These are phyloP conservation scores for Spea hammondii DNA, from an alignment of 2,797 vertebrate genomes.

Conservation along the genomic window DNA sequence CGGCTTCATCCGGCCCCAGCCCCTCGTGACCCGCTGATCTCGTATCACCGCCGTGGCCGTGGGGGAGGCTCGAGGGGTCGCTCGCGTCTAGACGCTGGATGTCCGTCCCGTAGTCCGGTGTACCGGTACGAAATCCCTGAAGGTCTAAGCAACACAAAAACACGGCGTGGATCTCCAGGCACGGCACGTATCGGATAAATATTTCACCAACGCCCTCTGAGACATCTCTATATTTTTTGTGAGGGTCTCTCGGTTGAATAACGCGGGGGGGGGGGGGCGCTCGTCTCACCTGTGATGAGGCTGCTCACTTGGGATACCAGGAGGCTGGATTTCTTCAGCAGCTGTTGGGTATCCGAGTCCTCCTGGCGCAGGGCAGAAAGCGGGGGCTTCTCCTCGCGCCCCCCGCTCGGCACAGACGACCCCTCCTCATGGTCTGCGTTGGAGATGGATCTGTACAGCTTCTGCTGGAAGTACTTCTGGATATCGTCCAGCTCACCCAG, in stretches of 20 bases:
- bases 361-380: neutral
- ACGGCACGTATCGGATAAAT: too few species aligned
- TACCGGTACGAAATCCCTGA: slow-evolving; percentile 57
- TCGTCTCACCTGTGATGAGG: slow-evolving; percentile 76
- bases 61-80: neutral
- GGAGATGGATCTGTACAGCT: slow-evolving; percentile 75
- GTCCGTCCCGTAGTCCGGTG: slow-evolving; percentile 40
- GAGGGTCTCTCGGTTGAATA: too few species aligned
- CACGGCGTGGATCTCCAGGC: neutral
- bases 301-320: slow-evolving; percentile 79
- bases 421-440: slow-evolving; percentile 57
- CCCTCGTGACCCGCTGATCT: neutral
- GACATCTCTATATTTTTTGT: too few species aligned
- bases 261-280: too few species aligned
- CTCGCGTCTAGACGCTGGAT: neutral
- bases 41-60: neutral
- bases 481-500: slow-evolving; percentile 90
- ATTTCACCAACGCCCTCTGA: too few species aligned
- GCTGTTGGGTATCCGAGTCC: slow-evolving; percentile 58
- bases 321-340: slow-evolving; percentile 77
- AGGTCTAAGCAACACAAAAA: slow-evolving; percentile 59
- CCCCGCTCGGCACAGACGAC: slow-evolving; percentile 26
- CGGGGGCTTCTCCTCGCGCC: slow-evolving; percentile 38
- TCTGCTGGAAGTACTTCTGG: slow-evolving; percentile 85
- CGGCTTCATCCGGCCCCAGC: neutral